phyloP scores from a whole-genome alignment of 2,797 vertebrate species.

The Harpagifer antarcticus region DNA sequence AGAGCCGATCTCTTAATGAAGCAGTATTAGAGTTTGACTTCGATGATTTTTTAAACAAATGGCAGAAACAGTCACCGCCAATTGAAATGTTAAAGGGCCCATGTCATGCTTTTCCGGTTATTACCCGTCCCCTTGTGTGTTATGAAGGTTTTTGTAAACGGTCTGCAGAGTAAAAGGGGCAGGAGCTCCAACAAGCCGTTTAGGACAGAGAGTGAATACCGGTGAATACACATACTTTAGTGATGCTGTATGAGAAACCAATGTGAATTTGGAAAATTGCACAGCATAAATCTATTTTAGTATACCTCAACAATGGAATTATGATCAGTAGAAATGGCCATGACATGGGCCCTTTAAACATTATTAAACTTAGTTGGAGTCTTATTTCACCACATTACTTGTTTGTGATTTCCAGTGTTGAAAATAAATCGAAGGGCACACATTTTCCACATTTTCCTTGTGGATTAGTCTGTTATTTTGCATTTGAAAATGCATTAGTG shows the following conservation, averaged over 20 bases:
- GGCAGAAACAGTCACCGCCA: constrained; percentile 20
- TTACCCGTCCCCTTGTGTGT: too few relatives aligned
- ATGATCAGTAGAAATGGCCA: too few relatives aligned
- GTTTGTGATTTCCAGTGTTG: constrained; percentile 38
- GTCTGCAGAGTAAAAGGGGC: too few relatives aligned
- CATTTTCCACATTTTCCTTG: constrained; percentile 20
- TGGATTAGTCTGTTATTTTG: constrained; percentile 17
- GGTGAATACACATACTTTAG: too few relatives aligned
- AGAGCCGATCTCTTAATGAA: constrained; percentile 56
- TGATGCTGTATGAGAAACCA: too few relatives aligned
- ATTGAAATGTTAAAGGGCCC: constrained; percentile 30
- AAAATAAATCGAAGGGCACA: constrained; percentile 14
- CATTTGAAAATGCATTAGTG: constrained; percentile 23
- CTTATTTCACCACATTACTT: constrained; percentile 39
- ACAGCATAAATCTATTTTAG: too few relatives aligned
- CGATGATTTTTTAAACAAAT: constrained; percentile 48
- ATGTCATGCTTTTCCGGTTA: too few relatives aligned
- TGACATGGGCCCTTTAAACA: neutral
- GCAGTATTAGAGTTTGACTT: constrained; percentile 45
- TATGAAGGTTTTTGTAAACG: too few relatives aligned
- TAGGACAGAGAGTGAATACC: too few relatives aligned
- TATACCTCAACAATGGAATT: too few relatives aligned
- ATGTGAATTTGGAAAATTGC: too few relatives aligned
- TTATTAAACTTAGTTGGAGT: constrained; percentile 46
- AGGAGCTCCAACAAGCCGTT: too few relatives aligned